phyloP scores from a whole-genome alignment of 2,888 invertebrate genomes.

The Listrodromus nycthemerus region DNA sequence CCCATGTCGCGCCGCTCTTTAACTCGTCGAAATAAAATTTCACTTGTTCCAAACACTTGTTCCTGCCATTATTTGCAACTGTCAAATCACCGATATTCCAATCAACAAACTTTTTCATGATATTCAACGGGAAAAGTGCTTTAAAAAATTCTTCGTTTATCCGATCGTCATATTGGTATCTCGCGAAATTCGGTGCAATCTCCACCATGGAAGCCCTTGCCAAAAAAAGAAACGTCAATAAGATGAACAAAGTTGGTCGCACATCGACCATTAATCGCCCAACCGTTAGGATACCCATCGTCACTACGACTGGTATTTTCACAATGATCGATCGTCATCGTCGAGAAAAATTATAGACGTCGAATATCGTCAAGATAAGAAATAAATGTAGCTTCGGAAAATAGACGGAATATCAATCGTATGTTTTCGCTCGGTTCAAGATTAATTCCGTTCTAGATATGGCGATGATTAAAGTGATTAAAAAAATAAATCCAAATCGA shows the following conservation, averaged over 20 bases:
- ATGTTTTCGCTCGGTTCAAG: not conserved
- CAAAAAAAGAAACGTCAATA: not conserved
- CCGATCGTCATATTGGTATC: not conserved
- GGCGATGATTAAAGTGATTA: not conserved
- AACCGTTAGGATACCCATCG: not conserved
- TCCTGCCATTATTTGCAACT: not conserved
- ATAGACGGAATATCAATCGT: not conserved
- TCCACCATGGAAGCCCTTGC: not conserved
- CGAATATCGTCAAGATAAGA: not conserved
- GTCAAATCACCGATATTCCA: not conserved
- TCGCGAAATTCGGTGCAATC: not conserved
- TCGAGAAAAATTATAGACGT: not conserved
- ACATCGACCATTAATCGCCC: not conserved
- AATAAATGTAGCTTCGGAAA: not conserved
- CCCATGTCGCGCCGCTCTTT: constrained; percentile 36
- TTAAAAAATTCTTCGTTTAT: not conserved
- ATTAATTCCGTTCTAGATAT: not conserved
- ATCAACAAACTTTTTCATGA: not conserved
- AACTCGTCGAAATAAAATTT: not conserved
- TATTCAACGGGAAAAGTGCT: not conserved
- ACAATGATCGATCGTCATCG: not conserved
- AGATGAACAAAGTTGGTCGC: not conserved
- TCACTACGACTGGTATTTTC: not conserved
- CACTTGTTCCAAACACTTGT: constrained; percentile 34
- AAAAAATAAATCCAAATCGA: not conserved